Conservation (phyloP, 2,113 vertebrate species). For the Menura novaehollandiae region DNA sequence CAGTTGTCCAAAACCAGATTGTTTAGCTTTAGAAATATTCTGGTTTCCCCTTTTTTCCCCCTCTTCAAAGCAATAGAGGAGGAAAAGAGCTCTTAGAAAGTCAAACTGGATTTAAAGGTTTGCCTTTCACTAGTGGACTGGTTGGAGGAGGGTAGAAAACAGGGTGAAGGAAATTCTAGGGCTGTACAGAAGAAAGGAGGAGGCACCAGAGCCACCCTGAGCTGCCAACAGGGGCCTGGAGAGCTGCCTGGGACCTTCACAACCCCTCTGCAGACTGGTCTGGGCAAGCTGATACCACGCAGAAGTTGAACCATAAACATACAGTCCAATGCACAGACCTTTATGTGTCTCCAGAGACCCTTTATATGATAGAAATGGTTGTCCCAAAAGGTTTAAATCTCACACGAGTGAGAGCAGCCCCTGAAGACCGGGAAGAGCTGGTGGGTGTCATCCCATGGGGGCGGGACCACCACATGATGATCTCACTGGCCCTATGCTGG, state of each 20-base stretch:
- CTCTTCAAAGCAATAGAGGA: background rate
- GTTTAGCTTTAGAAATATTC: background rate
- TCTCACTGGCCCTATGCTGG: background rate
- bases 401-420: rapidly evolving
- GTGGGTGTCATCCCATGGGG: background rate
- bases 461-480: background rate
- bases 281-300: background rate
- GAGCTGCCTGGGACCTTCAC: background rate
- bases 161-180: background rate
- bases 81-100: background rate
- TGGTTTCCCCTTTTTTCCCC: background rate
- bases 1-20: background rate
- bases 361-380: background rate
- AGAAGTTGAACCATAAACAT: background rate
- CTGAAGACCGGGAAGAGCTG: background rate
- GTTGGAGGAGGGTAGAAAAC: background rate
- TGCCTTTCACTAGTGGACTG: background rate
- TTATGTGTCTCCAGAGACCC: background rate
- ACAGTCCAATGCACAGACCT: background rate
- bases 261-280: background rate
- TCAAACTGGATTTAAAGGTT: background rate
- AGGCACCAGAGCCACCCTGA: background rate
- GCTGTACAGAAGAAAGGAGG: background rate
- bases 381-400: background rate
- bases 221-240: background rate